Base-by-base conservation (phyloP, 2,888 invertebrate species). In the Drosophila anomalata region DNA sequence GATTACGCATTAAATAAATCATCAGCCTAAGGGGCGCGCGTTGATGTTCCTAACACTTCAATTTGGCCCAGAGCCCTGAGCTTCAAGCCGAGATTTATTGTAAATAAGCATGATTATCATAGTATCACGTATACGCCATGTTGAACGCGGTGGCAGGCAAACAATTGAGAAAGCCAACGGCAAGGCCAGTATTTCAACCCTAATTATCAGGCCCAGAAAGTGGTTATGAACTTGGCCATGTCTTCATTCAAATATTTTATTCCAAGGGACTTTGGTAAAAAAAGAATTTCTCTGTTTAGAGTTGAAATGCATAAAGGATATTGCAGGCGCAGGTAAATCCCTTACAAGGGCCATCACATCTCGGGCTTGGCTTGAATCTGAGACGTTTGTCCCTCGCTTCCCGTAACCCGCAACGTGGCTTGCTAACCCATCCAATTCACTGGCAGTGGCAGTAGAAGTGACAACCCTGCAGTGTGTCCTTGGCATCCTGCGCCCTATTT, bases 1-100 rank as follows among this genome's bases (percentile, higher is more conserved):
- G 88, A 88, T 85, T 87, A 87, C 73, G 78, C 84, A 86, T 88
- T 83, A 88, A 86, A 85, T 85, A 85, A 85, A 85, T 85, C 84
- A 85, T 85, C 84, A 68, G 56, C 54, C 53, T 44, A 61, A 51
- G 69, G 66, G 57, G 73, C 33, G 46, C 61, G 68, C 80, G 75
- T 63, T 51, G 63, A 65, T 74, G 68, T 62, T 68, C 67, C 68
- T 56, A 85, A 82, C 86, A 82, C 87, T 82, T 82, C 82, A 81
- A 73, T 78, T 73, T 36, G 55, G 60, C 68, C 75, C 68, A 51
- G 24, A 47, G 60, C 58, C 22, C 50, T 22, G 63, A 73, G 79
- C 61, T 55, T 69, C 59, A 66, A 48, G 88, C 61, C 68, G 78
- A 85, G 84, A 84, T 84, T 84, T 84, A 84, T 85, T 87, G 83